Conservation (phyloP, 2,888 invertebrate species). For the Plebejus argus region DNA sequence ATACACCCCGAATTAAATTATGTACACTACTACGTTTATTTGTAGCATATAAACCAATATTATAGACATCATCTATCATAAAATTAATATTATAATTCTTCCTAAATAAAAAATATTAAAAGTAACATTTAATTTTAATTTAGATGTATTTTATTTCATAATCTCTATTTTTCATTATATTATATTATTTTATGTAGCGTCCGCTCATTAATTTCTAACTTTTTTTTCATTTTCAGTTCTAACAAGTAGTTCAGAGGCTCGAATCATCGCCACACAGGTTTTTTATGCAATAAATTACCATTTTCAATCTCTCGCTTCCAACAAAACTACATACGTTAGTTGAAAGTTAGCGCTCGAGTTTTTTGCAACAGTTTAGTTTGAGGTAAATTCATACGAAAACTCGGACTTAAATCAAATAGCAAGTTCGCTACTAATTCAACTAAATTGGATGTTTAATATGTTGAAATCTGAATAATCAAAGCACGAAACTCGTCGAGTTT, state of each 20-base stretch:
- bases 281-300: slow-evolving; percentile 19
- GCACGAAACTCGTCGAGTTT: slow-evolving; percentile 24
- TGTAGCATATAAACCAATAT: not conserved
- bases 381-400: slow-evolving; percentile 22
- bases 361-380: not conserved
- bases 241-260: not conserved
- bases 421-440: slow-evolving; percentile 16
- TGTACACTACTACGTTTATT: not conserved
- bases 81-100: not conserved
- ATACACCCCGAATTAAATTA: not conserved
- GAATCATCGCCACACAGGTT: not conserved
- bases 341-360: not conserved
- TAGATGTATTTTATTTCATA: too few relatives aligned
- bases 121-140: not conserved
- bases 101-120: not conserved
- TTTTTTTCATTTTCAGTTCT: not conserved
- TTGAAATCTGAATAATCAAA: slow-evolving; percentile 23
- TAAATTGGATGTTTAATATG: slow-evolving; percentile 24
- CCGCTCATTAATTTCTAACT: too few relatives aligned
- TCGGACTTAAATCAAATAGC: slow-evolving; percentile 28
- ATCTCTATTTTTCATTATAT: too few relatives aligned
- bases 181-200: too few relatives aligned
- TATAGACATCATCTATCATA: not conserved
- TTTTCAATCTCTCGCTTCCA: slow-evolving; percentile 19
- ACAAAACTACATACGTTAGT: slow-evolving; percentile 18